Evolutionary conservation across 2,888 invertebrate species (phyloP).

Genomic region (Parnassius smintheus): DNA sequence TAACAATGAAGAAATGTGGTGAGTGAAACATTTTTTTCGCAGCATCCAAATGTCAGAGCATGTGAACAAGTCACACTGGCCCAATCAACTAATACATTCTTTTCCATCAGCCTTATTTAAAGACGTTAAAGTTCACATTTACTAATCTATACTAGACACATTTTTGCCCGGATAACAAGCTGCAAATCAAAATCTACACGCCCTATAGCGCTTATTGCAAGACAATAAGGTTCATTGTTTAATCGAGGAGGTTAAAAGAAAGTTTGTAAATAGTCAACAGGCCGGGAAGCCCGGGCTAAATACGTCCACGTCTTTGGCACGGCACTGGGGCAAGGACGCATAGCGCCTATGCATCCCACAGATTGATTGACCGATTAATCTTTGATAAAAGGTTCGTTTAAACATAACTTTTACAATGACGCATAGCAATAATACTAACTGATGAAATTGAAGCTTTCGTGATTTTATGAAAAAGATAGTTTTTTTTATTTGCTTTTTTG

Average conservation of each 20-base stretch:
- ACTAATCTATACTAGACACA: slow-evolving; percentile 40
- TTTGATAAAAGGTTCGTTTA: slow-evolving; percentile 44
- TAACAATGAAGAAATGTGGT: slow-evolving; percentile 29
- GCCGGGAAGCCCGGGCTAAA: slow-evolving; percentile 70
- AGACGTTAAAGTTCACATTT: slow-evolving; percentile 47
- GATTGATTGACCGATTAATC: slow-evolving; percentile 77
- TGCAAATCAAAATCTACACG: slow-evolving; percentile 41
- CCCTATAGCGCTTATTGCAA: slow-evolving; percentile 32
- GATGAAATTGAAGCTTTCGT: too few species aligned
- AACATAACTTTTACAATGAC: background rate
- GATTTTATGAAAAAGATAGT: too few species aligned
- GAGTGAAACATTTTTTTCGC: slow-evolving; percentile 51
- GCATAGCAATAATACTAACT: too few species aligned
- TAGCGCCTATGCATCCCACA: slow-evolving; percentile 68
- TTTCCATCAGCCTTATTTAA: slow-evolving; percentile 37
- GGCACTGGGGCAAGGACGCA: slow-evolving; percentile 77
- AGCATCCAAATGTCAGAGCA: slow-evolving; percentile 66
- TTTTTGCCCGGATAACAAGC: slow-evolving; percentile 45
- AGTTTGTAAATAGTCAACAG: slow-evolving; percentile 51
- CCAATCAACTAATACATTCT: slow-evolving; percentile 35
- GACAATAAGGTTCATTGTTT: slow-evolving; percentile 50
- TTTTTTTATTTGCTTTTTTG: too few species aligned
- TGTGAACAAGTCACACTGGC: slow-evolving; percentile 54
- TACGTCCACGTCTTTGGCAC: slow-evolving; percentile 68
- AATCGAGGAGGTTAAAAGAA: slow-evolving; percentile 53